Base-by-base conservation (phyloP, 2,113 vertebrate species). In the Pontoporia blainvillei region DNA sequence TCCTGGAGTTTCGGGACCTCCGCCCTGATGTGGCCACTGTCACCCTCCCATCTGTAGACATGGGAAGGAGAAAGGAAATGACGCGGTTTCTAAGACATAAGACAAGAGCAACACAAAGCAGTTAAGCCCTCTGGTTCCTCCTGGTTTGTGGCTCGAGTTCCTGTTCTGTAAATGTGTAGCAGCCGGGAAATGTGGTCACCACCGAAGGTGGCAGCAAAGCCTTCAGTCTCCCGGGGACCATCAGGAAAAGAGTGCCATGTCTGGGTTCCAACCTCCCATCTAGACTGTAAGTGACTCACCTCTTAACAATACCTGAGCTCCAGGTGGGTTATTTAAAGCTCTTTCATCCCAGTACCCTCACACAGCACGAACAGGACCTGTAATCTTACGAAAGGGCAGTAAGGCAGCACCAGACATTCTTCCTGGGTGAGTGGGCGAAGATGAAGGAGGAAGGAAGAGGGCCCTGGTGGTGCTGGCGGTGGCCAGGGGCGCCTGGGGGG, bases 191-290 rank as follows among this genome's bases (percentile, higher is more conserved):
- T 1, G 1, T 6, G 5, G 2, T 3, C 11, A 66, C 66, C 25
- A 2, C 27, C 2, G 0, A 46, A 31, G 41, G 49, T 21, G 13
- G 13, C 64, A 0, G 13, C 34, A 21, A 34, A 12, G n/a, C 12
- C 0, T 11, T 3, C n/a, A 20, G 46, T 8, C 39, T 18, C 2
- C 0, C 34, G 8, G 11, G 20, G 36, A 12, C 34, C 20, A 0
- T 3, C 8, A 2, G 76, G 52, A 13, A 18, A 7, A 7, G 0
- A 21, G 15, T 4, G 6, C 23, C 5, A 0, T 1, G 14, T 5
- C 34, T n/a, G 21, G 0, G 0, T 1, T 49, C 21, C 18, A 0
- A 3, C 6, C 18, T 31, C 36, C 2, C n/a, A 13, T 2, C 4
- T 5, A 18, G 41, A 31, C 2, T 4, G 46, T 39, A 18, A 27